Evolutionary conservation across 2,888 invertebrate genomes (phyloP).

Genomic region (Dasypogon diadema): DNA sequence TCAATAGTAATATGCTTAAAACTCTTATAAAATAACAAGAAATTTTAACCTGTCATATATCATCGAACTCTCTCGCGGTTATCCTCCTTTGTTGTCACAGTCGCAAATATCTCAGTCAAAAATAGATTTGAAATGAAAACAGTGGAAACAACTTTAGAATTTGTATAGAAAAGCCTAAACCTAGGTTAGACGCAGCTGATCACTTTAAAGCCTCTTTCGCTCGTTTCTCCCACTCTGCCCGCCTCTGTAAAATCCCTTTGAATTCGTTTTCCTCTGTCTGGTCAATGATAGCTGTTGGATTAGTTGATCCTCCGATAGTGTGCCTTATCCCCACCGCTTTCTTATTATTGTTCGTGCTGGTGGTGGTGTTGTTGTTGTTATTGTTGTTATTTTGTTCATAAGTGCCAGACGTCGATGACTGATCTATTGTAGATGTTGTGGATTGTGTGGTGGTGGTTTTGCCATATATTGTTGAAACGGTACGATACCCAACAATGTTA

Average conservation of each 20-base stretch:
- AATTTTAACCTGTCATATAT: slow-evolving; percentile 16
- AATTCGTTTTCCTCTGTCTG: slow-evolving; percentile 66
- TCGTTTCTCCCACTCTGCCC: slow-evolving; percentile 83
- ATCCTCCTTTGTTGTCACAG: not conserved
- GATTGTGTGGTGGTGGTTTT: slow-evolving; percentile 21
- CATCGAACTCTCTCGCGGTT: not conserved
- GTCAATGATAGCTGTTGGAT: slow-evolving; percentile 51
- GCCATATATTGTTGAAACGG: slow-evolving; percentile 8
- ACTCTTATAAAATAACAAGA: slow-evolving; percentile 50
- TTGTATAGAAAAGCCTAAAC: not conserved
- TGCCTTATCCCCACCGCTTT: slow-evolving; percentile 50
- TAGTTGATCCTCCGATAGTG: slow-evolving; percentile 29
- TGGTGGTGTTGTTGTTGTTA: slow-evolving; percentile 59
- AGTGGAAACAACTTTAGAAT: not conserved
- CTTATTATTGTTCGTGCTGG: slow-evolving; percentile 57
- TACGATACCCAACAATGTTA: slow-evolving; percentile 41
- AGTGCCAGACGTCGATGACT: slow-evolving; percentile 55
- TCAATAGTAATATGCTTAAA: slow-evolving; percentile 41
- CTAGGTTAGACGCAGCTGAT: slow-evolving; percentile 45
- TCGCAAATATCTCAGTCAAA: slow-evolving; percentile 6
- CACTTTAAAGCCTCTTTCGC: slow-evolving; percentile 74
- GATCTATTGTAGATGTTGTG: not conserved
- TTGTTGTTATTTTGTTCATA: slow-evolving; percentile 61
- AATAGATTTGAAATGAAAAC: slow-evolving; percentile 1
- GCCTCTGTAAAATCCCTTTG: slow-evolving; percentile 80